Conservation (phyloP, 2,888 invertebrate species). For the Lydus trimaculatus region DNA sequence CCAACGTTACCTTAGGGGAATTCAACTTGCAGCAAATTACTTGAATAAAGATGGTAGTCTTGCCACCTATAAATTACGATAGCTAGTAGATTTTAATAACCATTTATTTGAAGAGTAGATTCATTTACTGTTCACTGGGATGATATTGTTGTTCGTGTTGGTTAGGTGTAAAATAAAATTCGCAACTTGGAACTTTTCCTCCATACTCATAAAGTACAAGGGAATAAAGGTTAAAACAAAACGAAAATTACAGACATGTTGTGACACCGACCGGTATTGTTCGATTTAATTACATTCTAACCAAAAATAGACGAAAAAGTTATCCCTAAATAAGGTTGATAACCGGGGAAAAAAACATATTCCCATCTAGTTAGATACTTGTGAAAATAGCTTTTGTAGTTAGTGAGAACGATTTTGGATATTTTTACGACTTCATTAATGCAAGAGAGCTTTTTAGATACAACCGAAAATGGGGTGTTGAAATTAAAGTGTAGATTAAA, state of each 20-base stretch:
- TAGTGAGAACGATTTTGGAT: conserved; percentile 42
- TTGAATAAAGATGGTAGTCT: conserved; percentile 10
- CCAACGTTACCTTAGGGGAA: conserved; percentile 13
- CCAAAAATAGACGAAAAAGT: neutral
- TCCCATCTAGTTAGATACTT: neutral
- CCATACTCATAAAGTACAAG: neutral
- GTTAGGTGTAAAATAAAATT: neutral
- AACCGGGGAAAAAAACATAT: neutral
- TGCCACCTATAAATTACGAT: neutral
- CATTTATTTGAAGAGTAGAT: neutral
- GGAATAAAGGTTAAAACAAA: neutral
- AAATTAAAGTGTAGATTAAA: conserved; percentile 61
- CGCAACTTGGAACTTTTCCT: neutral
- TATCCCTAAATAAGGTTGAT: neutral
- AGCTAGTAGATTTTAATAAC: neutral
- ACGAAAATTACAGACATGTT: neutral
- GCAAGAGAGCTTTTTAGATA: conserved; percentile 54
- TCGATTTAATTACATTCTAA: neutral
- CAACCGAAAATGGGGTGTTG: conserved; percentile 60
- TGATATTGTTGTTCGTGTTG: neutral
- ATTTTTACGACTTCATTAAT: conserved; percentile 61
- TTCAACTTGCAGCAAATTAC: conserved; percentile 15
- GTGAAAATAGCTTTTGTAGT: conserved; percentile 21
- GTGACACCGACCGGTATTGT: neutral
- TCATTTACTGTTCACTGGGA: neutral